Base-by-base conservation (phyloP, 2,113 vertebrate species). In the Solea solea region DNA sequence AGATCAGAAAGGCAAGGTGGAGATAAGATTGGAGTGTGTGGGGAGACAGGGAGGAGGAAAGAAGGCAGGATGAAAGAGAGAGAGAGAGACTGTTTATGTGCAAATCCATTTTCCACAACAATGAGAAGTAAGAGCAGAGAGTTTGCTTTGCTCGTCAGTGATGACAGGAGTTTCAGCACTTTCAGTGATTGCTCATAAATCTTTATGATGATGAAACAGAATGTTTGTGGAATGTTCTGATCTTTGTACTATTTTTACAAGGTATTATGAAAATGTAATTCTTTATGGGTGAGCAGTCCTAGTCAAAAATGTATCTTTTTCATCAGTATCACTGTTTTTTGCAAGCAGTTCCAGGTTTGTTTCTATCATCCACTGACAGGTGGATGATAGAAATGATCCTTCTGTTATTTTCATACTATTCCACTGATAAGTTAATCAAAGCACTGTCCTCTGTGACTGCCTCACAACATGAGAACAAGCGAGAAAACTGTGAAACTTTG, bases 1-100 rank as follows among this genome's bases (percentile, higher is more conserved):
- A 12, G 62, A 77, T 78, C 48, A 74, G 62, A 77, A 55, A 64
- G 44, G 72, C 71, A 54, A 78, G 72, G 67, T 72, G 48, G 61
- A 82, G 84, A 88, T 82, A 78, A 78, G 80, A 72, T 28, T 66
- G 57, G 51, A 50, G 58, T 4, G n/a, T 7, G 52, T n/a, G 34
- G 27, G 49, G 41, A 49, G 45, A 1, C 59, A 34, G 27, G 49
- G 41, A 49, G 45, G 1, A 55, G 74, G n/a, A 12, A 52, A 57
- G 59, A 65, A 48, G 48, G 65, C 1, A 0, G 13, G 16, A 34
- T 34, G 5, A 34, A 34, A 34, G 34, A 34, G 2, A 34, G 34
- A 44, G 34, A 3, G 51, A 40, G 16, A 14, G 42, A 42, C n/a
- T 9, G 51, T 11, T 11, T 62, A 51, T 72, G 59, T 48, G 48